Evolutionary conservation across 2,797 vertebrate species (phyloP).

Genomic region (Chromobotia macracanthus): DNA sequence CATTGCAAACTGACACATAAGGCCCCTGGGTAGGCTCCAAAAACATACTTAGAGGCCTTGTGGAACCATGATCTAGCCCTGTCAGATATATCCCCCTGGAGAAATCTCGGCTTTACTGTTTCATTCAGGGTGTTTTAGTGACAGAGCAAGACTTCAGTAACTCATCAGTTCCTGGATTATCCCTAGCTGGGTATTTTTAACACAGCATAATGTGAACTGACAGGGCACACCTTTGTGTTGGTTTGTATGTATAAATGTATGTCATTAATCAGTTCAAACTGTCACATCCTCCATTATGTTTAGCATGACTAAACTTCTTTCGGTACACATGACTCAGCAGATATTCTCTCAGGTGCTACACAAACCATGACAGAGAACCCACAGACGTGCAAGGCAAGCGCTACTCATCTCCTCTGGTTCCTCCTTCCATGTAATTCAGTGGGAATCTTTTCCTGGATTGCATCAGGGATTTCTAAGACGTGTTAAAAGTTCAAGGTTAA

Average conservation of each 20-base stretch:
- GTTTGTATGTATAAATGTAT: neutral
- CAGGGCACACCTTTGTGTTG: neutral
- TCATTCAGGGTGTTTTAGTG: neutral
- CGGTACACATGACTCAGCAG: constrained; percentile 23
- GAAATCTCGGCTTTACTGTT: neutral
- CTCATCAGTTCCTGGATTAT: neutral
- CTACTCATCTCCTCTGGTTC: constrained; percentile 28
- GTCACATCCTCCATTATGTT: constrained; percentile 19
- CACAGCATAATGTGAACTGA: neutral
- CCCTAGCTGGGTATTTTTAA: neutral
- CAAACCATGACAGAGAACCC: neutral
- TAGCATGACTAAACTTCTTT: constrained; percentile 1
- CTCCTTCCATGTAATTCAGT: constrained; percentile 12
- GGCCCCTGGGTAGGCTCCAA: neutral
- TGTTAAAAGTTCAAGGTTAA: constrained; percentile 4
- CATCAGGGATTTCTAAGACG: constrained; percentile 34
- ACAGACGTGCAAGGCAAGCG: constrained; percentile 17
- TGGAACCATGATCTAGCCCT: neutral
- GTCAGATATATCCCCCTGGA: neutral
- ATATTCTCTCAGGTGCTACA: constrained; percentile 34
- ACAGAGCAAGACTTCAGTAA: neutral
- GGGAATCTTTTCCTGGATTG: constrained; percentile 55
- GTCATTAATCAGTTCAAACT: neutral
- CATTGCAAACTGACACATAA: neutral
- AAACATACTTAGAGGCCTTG: neutral